A percentile compares a stretch with the other conserved stretches of the same genome.
These are phyloP conservation scores for Nowickia ferox DNA, from an alignment of 2,888 invertebrate genomes.

Conservation along the genomic window DNA sequence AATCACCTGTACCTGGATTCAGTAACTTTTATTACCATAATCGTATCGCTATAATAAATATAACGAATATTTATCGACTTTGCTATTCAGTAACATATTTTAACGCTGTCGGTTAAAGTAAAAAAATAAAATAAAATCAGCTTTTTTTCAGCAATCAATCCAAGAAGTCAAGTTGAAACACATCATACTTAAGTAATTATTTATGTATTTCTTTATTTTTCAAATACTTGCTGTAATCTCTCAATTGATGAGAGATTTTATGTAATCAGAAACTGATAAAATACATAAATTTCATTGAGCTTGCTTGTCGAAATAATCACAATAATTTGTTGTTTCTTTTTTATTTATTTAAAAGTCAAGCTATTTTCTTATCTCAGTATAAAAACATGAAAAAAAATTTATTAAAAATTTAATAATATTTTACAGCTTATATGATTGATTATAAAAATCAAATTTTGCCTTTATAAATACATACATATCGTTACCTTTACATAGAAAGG, in stretches of 20 bases:
- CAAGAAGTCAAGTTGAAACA: too few relatives aligned
- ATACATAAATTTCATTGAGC: constrained; percentile 5
- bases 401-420: constrained; percentile 21
- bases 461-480: too few relatives aligned
- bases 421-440: neutral
- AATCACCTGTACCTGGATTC: too few relatives aligned
- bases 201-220: neutral
- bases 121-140: too few relatives aligned
- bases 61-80: too few relatives aligned
- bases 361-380: constrained; percentile 31
- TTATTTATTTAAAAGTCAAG: constrained; percentile 36
- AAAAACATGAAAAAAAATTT: neutral
- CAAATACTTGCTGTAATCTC: neutral
- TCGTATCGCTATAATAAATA: too few relatives aligned
- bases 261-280: constrained; percentile 2
- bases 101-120: too few relatives aligned
- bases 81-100: too few relatives aligned
- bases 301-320: neutral
- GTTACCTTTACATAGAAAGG: too few relatives aligned
- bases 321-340: neutral
- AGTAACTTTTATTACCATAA: too few relatives aligned
- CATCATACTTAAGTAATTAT: too few relatives aligned
- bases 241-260: neutral
- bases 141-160: too few relatives aligned
- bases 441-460: neutral